phyloP scores from a whole-genome alignment of 1,140 invertebrate genomes.

The Neomicropteryx cornuta region DNA sequence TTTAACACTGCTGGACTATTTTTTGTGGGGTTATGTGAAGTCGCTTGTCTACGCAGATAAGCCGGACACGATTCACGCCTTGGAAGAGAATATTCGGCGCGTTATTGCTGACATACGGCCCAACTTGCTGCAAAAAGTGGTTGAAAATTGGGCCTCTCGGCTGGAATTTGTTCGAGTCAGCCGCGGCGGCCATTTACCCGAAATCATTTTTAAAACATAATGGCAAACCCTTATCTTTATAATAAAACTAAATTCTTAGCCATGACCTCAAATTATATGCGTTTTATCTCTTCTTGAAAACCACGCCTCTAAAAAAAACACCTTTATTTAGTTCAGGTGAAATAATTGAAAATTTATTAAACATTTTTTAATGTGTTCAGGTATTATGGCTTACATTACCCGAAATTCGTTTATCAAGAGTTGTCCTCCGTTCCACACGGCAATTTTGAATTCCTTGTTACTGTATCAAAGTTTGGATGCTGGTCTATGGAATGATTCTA shows the following conservation, averaged over 20 bases:
- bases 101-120: no score
- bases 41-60: no score
- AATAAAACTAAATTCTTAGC: background rate
- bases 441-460: constrained; percentile 46
- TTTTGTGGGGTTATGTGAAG: no score
- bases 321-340: constrained; percentile 5
- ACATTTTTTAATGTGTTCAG: constrained; percentile 16
- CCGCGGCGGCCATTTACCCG: no score
- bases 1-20: no score
- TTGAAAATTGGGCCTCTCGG: no score
- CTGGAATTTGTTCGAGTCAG: no score
- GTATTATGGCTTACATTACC: constrained; percentile 36
- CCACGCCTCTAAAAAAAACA: background rate
- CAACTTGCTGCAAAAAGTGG: no score
- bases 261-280: background rate
- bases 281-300: background rate
- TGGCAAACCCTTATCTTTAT: background rate
- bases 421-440: constrained; percentile 27
- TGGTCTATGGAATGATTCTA: constrained; percentile 65
- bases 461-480: constrained; percentile 55
- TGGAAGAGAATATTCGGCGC: no score
- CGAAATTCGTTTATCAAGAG: constrained; percentile 25
- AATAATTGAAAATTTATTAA: constrained; percentile 4
- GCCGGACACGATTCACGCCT: no score
- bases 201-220: no score